Evolutionary conservation across 2,797 vertebrate genomes (phyloP).

Genomic region (Melanogrammus aeglefinus): DNA sequence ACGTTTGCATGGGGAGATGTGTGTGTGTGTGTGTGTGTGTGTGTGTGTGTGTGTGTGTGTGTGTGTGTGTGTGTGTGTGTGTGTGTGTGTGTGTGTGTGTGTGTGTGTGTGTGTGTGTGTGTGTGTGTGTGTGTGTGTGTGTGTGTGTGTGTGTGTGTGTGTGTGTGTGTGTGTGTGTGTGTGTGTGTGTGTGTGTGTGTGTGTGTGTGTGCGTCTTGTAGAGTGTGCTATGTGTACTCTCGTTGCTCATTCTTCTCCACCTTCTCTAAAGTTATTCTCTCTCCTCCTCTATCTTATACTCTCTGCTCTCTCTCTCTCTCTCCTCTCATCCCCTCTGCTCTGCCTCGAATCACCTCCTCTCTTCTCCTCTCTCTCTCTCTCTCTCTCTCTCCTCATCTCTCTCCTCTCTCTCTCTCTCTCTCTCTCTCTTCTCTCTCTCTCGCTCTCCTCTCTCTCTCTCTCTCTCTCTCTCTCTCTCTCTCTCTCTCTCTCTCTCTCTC

Average conservation of each 20-base stretch:
- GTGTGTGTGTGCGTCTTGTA: too few relatives aligned
- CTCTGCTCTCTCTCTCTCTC: slow-evolving; percentile 23
- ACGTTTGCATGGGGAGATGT: slow-evolving; percentile 50
- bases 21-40: slow-evolving; percentile 2
- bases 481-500: slow-evolving; percentile 34
- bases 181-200: too few relatives aligned
- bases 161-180: too few relatives aligned
- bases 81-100: too few relatives aligned
- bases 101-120: too few relatives aligned
- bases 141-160: too few relatives aligned
- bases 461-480: slow-evolving; percentile 28
- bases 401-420: slow-evolving; percentile 34
- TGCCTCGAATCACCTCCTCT: slow-evolving; percentile 17
- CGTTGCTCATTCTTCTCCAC: too few relatives aligned
- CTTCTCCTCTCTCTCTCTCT: slow-evolving; percentile 1
- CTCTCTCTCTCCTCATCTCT: slow-evolving; percentile 23
- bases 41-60: too few relatives aligned
- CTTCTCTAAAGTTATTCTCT: slow-evolving; percentile 34
- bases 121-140: too few relatives aligned
- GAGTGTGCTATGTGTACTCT: too few relatives aligned
- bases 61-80: too few relatives aligned
- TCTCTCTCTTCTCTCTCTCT: slow-evolving; percentile 19
- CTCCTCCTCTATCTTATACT: background rate
- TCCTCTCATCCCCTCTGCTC: slow-evolving; percentile 3
- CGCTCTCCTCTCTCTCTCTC: slow-evolving; percentile 26